A percentile compares a stretch with the other conserved stretches of the same genome.
Evolutionary conservation across 1,140 invertebrate genomes (phyloP).

Genomic region (Lordiphosa clarofinis): DNA sequence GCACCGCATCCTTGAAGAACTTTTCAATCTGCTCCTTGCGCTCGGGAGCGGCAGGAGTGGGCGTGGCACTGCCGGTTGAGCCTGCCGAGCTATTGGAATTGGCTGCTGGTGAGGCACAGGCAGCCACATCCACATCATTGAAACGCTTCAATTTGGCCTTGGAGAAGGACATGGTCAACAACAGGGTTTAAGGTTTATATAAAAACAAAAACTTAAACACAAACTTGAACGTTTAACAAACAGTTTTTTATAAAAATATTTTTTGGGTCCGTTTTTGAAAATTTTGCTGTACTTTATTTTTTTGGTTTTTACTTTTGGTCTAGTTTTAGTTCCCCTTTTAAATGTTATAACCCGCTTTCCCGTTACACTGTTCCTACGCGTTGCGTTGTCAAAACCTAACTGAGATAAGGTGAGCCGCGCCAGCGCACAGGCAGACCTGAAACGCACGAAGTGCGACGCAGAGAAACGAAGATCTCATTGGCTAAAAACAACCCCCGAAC

Average conservation of each 20-base stretch:
- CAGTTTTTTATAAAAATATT: neutral
- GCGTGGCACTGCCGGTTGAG: constrained; percentile 55
- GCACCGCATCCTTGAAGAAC: constrained; percentile 77
- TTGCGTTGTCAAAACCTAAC: constrained; percentile 76
- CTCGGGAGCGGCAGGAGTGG: constrained; percentile 50
- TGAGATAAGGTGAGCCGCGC: constrained; percentile 37
- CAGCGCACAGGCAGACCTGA: constrained; percentile 41
- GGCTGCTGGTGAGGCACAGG: constrained; percentile 64
- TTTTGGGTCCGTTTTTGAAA: constrained; percentile 36
- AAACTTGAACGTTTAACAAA: constrained; percentile 57
- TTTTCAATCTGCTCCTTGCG: constrained; percentile 78
- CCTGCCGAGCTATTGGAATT: constrained; percentile 48
- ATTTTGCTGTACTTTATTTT: constrained; percentile 44
- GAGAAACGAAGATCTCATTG: constrained; percentile 2
- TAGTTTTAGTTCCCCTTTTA: constrained; percentile 1
- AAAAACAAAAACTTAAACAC: constrained; percentile 65
- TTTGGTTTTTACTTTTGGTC: constrained; percentile 16
- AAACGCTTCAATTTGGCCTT: constrained; percentile 79
- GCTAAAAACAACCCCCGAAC: constrained; percentile 47
- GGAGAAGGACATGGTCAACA: constrained; percentile 67
- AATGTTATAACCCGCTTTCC: constrained; percentile 35
- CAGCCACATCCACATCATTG: constrained; percentile 71
- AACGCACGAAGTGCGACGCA: neutral
- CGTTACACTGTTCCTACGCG: constrained; percentile 67
- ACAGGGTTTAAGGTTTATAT: constrained; percentile 25